phyloP scores from a whole-genome alignment of 2,888 invertebrate species.

The Polyploca ridens region DNA sequence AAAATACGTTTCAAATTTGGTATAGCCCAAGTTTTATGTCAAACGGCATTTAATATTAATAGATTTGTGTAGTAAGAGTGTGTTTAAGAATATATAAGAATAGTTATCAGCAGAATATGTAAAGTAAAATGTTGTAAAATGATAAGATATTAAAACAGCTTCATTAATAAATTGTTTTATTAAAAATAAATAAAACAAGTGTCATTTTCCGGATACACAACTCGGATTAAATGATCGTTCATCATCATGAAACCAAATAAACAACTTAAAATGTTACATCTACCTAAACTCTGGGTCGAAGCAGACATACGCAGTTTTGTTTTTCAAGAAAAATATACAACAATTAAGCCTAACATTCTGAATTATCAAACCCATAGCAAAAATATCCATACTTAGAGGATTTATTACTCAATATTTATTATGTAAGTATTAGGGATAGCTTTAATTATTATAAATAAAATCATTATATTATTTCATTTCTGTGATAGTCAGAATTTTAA shows the following conservation, averaged over 20 bases:
- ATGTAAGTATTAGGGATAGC: no score
- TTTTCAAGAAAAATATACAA: neutral
- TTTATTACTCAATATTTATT: neutral
- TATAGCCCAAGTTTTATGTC: neutral
- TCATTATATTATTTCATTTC: neutral
- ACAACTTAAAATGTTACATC: neutral
- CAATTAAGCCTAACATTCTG: neutral
- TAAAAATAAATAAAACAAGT: slow-evolving; percentile 4
- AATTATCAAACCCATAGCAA: neutral
- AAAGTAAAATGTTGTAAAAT: neutral
- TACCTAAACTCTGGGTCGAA: slow-evolving; percentile 1
- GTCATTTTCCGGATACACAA: slow-evolving; percentile 2
- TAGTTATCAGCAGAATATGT: neutral
- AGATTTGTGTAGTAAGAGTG: neutral
- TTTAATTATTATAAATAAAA: no score
- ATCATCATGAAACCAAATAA: neutral
- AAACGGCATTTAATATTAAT: neutral
- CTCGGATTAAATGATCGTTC: neutral
- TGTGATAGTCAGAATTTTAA: neutral
- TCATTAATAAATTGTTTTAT: slow-evolving; percentile 4
- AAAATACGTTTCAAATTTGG: neutral
- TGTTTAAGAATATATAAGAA: neutral
- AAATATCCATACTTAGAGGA: neutral
- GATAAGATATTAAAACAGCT: neutral
- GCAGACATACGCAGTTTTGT: neutral